Base-by-base conservation (phyloP, 2,888 invertebrate genomes). In the Helleia helle region DNA sequence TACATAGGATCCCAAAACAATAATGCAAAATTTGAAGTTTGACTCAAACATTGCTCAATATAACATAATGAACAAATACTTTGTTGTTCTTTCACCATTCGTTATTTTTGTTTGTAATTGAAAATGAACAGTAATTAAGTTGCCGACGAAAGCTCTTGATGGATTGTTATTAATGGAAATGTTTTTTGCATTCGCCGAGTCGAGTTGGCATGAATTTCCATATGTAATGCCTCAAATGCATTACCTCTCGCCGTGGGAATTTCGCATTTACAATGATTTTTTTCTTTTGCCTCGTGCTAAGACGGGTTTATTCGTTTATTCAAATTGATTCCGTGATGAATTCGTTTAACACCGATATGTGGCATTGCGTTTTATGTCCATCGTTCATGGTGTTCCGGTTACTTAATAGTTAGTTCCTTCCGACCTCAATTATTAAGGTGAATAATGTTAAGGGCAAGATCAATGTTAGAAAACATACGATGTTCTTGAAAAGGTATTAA, bases 31-130 rank as follows among this genome's bases (percentile, higher is more conserved):
- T n/a, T n/a, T n/a, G n/a, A n/a, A n/a, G n/a, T n/a, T n/a, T n/a
- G n/a, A n/a, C n/a, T n/a, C n/a, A n/a, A n/a, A n/a, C n/a, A n/a
- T n/a, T n/a, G n/a, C n/a, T n/a, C n/a, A n/a, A n/a, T n/a, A n/a
- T n/a, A 24, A 25, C 25, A 13, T 8, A 15, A 36, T 36, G 7
- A 22, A 22, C 22, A 22, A 22, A 22, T 8, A 22, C 5, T 8
- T 7, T 22, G 22, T 5, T 22, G 8, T n/a, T n/a, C n/a, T 22
- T 8, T 22, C 5, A 22, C 8, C 22, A 22, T 44, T 57, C 59
- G 62, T 65, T 63, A 64, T 55, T 60, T n/a, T 62, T 69, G 63
- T 77, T 75, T 74, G 72, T 77, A 79, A 80, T 80, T 80, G 74
- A 75, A 77, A 69, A 65, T 59, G 58, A 60, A 59, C 57, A 59